phyloP scores from a whole-genome alignment of 2,113 vertebrate species.

The Chlorocebus sabaeus region DNA sequence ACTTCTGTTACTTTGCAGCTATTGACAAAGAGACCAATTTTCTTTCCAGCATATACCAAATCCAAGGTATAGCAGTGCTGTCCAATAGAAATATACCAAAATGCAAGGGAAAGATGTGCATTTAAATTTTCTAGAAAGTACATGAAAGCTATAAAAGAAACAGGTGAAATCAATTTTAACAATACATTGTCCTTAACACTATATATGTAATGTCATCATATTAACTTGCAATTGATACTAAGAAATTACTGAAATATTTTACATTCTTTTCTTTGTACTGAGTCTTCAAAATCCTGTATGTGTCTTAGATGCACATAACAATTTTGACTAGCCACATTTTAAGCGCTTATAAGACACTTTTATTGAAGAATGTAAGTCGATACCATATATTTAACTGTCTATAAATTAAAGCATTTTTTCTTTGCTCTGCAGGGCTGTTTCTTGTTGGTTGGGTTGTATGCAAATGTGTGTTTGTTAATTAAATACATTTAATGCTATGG shows the following conservation, averaged over 20 bases:
- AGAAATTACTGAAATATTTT: not conserved
- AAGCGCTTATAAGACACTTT: not conserved
- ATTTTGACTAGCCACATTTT: not conserved
- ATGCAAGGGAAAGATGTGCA: not conserved
- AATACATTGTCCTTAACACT: not conserved
- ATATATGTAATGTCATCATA: not conserved
- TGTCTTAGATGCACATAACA: not conserved
- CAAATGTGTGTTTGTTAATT: not conserved
- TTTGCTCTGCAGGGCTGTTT: not conserved
- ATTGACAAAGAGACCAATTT: not conserved
- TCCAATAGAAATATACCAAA: not conserved
- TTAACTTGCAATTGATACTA: not conserved
- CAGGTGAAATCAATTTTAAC: not conserved
- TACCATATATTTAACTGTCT: not conserved
- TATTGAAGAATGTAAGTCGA: not conserved
- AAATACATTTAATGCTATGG: not conserved
- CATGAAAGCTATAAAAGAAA: constrained; percentile 8
- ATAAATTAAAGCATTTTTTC: not conserved
- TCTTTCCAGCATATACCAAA: not conserved
- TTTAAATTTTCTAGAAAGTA: not conserved
- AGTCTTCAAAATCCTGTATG: not conserved
- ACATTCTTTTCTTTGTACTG: not conserved
- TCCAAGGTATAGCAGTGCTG: not conserved
- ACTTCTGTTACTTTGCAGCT: not conserved
- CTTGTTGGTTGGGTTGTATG: not conserved